Conservation (phyloP, 1,140 invertebrate genomes). For the Dendroctonus valens region DNA sequence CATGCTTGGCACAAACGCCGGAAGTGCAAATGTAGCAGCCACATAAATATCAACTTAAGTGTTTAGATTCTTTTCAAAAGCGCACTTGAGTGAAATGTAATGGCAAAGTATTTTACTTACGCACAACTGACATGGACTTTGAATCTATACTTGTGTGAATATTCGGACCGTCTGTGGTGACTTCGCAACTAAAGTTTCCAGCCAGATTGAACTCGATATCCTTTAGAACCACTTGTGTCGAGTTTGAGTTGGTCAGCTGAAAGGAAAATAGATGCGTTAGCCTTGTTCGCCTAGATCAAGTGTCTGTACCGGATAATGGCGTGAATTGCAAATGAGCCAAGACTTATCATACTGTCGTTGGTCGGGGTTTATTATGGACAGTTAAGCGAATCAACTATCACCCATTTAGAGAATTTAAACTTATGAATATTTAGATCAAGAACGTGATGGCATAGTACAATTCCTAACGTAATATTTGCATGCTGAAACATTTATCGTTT, state of each 20-base stretch:
- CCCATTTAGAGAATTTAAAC: too few relatives aligned
- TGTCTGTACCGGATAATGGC: slow-evolving; percentile 11
- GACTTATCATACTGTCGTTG: too few relatives aligned
- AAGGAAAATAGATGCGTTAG: slow-evolving; percentile 29
- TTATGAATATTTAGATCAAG: too few relatives aligned
- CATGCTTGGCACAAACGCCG: slow-evolving; percentile 7
- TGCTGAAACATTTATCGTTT: too few relatives aligned
- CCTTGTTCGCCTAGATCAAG: slow-evolving; percentile 17
- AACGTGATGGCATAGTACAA: too few relatives aligned
- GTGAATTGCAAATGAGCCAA: neutral
- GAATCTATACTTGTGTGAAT: slow-evolving; percentile 61
- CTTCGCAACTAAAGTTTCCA: slow-evolving; percentile 83
- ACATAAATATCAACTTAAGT: slow-evolving; percentile 16
- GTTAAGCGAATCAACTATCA: too few relatives aligned
- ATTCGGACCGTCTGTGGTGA: slow-evolving; percentile 78
- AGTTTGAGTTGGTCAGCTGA: slow-evolving; percentile 69
- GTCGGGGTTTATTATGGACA: too few relatives aligned
- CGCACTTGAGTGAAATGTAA: slow-evolving; percentile 9
- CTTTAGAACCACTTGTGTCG: slow-evolving; percentile 69
- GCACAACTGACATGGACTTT: slow-evolving; percentile 69
- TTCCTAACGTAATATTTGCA: too few relatives aligned
- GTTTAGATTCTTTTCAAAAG: slow-evolving; percentile 8
- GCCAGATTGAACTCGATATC: slow-evolving; percentile 70
- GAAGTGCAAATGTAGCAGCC: slow-evolving; percentile 14
- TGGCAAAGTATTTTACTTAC: slow-evolving; percentile 57